Evolutionary conservation across 1,140 invertebrate genomes (phyloP).

Genomic region (Drosophila subpulchrella): DNA sequence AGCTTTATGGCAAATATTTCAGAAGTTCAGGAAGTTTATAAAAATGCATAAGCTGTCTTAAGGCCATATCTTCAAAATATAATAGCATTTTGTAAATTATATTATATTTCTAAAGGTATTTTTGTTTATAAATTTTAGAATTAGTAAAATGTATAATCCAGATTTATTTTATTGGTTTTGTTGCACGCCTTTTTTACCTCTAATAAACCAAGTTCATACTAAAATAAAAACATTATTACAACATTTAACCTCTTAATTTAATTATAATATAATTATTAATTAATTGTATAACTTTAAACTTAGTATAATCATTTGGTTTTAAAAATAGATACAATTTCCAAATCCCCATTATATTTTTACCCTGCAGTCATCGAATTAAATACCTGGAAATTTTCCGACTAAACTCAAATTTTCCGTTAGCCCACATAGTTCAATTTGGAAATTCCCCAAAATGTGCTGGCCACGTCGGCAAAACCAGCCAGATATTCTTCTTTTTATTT

Average conservation of each 20-base stretch:
- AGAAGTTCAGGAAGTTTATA: background rate
- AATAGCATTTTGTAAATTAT: too few species aligned
- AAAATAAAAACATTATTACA: too few species aligned
- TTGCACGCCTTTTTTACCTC: too few species aligned
- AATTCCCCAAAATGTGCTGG: constrained; percentile 29
- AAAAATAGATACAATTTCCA: background rate
- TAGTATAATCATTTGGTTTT: background rate
- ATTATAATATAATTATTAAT: too few species aligned
- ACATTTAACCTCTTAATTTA: too few species aligned
- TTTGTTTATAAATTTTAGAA: too few species aligned
- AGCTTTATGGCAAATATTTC: background rate
- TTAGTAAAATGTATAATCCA: too few species aligned
- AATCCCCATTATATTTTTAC: background rate
- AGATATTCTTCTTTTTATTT: constrained; percentile 56
- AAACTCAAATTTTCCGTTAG: background rate
- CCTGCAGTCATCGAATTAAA: background rate
- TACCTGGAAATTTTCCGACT: background rate
- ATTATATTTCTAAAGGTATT: too few species aligned
- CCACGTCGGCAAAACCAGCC: constrained; percentile 12
- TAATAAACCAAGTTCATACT: too few species aligned
- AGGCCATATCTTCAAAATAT: too few species aligned
- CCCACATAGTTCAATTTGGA: constrained; percentile 35
- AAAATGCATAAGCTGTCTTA: background rate
- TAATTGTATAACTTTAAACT: too few species aligned
- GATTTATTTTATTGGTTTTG: too few species aligned